Evolutionary conservation across 2,113 vertebrate genomes (phyloP), one percentile per base, ranked within the genome.

Genomic region (Fregetta grallaria): DNA sequence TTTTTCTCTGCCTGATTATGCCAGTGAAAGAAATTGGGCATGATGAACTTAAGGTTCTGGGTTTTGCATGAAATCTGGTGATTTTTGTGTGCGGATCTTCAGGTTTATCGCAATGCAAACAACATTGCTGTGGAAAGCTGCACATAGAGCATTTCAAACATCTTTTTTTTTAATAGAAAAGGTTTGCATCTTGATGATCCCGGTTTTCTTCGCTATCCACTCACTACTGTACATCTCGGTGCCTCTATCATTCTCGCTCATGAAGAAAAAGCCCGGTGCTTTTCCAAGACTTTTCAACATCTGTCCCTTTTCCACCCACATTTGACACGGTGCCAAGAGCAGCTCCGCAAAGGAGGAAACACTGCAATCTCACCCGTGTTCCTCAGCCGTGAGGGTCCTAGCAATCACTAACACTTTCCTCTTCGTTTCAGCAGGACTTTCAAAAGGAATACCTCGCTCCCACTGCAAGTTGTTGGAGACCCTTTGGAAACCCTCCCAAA

Each of bases 391-490:
- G 15, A 7, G 42, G 49, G 29, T 47, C 49, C 50, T 42, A 11
- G n/a, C 29, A 14, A 5, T 30, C 8, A 2, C 25, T 44, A 27
- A 5, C 4, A 1, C 52, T 44, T 15, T 15, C 15, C 4, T 2
- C 4, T 17, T 40, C 9, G 3, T n/a, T 74, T 34, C 40, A 56
- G 52, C 38, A 44, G 52, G 52, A 15, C 71, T 34, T 44, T 6
- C 30, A 26, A 26, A 26, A 56, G 71, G 5, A 56, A 20, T 6
- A 15, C 22, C 16, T 13, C 14, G 13, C 49, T 30, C 26, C 68
- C 49, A 4, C 47, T 6, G 45, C 47, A 12, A 5, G 19, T 29
- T 9, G 1, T n/a, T 20, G 4, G 9, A n/a, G 53, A 13, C 7
- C 9, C 38, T 36, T 61, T 17, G 32, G 63, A 22, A 50, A 17